Evolutionary conservation across 2,797 vertebrate genomes (phyloP).

Genomic region (Coccyzus lansbergi): DNA sequence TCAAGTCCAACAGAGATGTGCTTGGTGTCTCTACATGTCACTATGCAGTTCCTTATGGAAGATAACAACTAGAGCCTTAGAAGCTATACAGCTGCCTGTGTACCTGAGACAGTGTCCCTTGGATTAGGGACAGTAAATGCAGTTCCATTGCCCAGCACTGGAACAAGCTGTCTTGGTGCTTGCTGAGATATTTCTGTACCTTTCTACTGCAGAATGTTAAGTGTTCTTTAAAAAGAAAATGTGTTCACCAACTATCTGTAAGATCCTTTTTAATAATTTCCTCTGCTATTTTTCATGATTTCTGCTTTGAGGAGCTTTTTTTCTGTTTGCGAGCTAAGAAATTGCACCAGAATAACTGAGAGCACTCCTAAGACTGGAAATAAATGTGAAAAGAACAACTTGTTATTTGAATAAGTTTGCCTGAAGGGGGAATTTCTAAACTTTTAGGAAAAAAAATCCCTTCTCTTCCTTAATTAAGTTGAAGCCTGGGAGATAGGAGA

Average conservation of each 20-base stretch:
- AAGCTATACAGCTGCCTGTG: neutral
- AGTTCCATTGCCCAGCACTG: neutral
- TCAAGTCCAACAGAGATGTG: neutral
- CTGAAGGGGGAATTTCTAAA: constrained; percentile 40
- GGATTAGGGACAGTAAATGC: neutral
- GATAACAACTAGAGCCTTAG: neutral
- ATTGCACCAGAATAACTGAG: neutral
- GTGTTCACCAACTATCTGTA: neutral
- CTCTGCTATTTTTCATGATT: neutral
- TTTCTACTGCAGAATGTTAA: neutral
- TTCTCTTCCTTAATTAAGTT: constrained; percentile 32
- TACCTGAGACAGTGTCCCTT: neutral
- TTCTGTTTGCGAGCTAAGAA: neutral
- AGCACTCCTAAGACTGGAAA: constrained; percentile 6
- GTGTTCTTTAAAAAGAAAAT: neutral
- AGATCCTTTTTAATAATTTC: neutral
- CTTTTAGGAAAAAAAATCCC: constrained; percentile 34
- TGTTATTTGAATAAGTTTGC: neutral
- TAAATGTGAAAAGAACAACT: constrained; percentile 7
- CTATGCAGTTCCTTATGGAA: neutral
- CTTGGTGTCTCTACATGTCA: neutral
- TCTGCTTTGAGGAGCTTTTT: neutral
- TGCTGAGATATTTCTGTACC: neutral
- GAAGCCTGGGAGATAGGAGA: neutral
- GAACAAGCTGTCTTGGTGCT: neutral